These are phyloP conservation scores for Fragum whitleyi DNA, from an alignment of 2,888 invertebrate genomes.

Conservation along the genomic window DNA sequence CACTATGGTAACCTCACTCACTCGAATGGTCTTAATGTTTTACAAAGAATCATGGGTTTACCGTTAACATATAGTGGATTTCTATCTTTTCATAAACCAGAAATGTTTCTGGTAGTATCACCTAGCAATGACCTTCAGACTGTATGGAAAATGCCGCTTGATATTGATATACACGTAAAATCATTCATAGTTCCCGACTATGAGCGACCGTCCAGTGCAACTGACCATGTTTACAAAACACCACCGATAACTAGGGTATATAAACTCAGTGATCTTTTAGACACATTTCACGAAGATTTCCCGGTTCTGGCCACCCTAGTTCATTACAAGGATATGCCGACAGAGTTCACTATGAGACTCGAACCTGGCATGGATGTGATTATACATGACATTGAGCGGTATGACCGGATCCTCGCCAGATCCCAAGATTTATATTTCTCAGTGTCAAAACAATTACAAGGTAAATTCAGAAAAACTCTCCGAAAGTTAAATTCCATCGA, in stretches of 20 bases:
- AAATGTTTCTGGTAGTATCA: constrained; percentile 71
- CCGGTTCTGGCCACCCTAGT: constrained; percentile 71
- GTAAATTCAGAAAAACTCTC: constrained; percentile 71
- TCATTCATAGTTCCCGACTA: constrained; percentile 48
- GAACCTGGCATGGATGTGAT: constrained; percentile 69
- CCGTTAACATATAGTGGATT: constrained; percentile 71
- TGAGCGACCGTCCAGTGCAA: constrained; percentile 41
- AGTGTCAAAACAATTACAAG: constrained; percentile 68
- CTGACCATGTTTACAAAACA: constrained; percentile 1
- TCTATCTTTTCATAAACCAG: constrained; percentile 71
- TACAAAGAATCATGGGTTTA: constrained; percentile 69
- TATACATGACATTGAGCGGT: constrained; percentile 70
- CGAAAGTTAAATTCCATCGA: constrained; percentile 66
- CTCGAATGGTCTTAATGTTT: constrained; percentile 45
- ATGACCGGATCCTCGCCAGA: constrained; percentile 69
- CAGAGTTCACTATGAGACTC: constrained; percentile 64
- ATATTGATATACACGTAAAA: constrained; percentile 63
- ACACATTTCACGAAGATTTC: constrained; percentile 69
- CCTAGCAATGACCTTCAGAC: constrained; percentile 69
- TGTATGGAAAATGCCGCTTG: constrained; percentile 71
- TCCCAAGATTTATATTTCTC: constrained; percentile 66
- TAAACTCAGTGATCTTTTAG: constrained; percentile 64
- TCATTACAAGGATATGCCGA: constrained; percentile 66
- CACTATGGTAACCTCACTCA: constrained; percentile 62
- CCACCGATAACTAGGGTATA: constrained; percentile 48